Evolutionary conservation across 2,797 vertebrate genomes (phyloP), one percentile per base, ranked within the genome.

Genomic region (Lepus oiostolus): DNA sequence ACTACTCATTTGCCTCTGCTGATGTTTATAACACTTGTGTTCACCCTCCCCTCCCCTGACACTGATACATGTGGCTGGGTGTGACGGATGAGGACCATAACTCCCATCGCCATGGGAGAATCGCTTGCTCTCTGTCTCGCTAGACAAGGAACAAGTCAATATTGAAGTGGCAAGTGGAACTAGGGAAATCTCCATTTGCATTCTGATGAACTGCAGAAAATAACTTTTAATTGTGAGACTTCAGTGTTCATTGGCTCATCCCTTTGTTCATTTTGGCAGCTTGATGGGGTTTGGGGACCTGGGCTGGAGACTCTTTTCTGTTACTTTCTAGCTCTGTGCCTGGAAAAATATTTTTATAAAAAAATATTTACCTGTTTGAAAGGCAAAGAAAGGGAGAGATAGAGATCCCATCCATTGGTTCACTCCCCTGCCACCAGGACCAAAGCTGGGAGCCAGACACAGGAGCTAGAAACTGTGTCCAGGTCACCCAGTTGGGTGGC

Each of bases 1-100:
- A 92, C 82, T 96, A 82, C 93, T 88, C 85, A 10, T 91, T 97
- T 67, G 1, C 85, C 83, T 74, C 24, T 68, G 83, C 81, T 77
- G 62, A 38, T 0, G 0, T 91, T 88, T 32, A 47, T 90, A 79
- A 85, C 68, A 1, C 94, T 97, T 95, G 93, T 88, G 95, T 95
- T 85, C 87, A 68, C 26, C 68, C 13, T 92, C 70, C 95, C 68
- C 32, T 96, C 50, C 76, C 89, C 12, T 54, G 85, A 94, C 80
- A 60, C 71, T 65, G 79, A 70, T 30, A 35, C 52, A 77, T 17
- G 1, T 21, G 82, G 75, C 85, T 42, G 28, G 76, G 60, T 52
- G 30, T 97, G 96, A 89, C 24, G 0, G 35, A 93, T 93, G 93
- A 90, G 83, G 67, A 60, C 85, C 13, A 0, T 70, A 70, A 74